These are phyloP conservation scores for Coreoperca whiteheadi DNA, from an alignment of 2,113 vertebrate species.

Conservation along the genomic window DNA sequence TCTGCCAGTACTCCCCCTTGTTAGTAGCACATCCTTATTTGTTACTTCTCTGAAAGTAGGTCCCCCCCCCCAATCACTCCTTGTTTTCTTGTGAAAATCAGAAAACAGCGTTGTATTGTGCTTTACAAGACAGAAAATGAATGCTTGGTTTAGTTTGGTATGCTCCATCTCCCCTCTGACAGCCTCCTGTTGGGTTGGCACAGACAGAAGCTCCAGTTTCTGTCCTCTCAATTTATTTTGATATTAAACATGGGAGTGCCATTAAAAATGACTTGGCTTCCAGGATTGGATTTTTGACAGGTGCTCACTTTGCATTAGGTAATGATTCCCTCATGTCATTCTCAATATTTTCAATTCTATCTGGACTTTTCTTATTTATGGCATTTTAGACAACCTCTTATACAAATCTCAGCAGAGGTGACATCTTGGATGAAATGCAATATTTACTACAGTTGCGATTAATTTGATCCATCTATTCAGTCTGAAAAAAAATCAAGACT, in stretches of 20 bases:
- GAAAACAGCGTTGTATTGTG: slow-evolving; percentile 52
- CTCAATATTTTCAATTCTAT: slow-evolving; percentile 56
- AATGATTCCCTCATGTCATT: slow-evolving; percentile 65
- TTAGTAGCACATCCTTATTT: slow-evolving; percentile 57
- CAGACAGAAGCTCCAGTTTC: slow-evolving; percentile 42
- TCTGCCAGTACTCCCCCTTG: slow-evolving; percentile 50
- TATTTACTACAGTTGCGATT: slow-evolving; percentile 46
- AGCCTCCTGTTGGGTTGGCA: slow-evolving; percentile 51
- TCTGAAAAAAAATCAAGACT: background rate
- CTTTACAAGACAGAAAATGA: slow-evolving; percentile 50
- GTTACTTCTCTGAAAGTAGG: slow-evolving; percentile 31
- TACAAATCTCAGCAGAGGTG: slow-evolving; percentile 30
- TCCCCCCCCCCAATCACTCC: background rate
- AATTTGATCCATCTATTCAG: slow-evolving; percentile 8
- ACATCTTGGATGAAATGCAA: slow-evolving; percentile 46
- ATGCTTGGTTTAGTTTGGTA: slow-evolving; percentile 64
- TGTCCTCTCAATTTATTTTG: slow-evolving; percentile 65
- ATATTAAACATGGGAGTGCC: slow-evolving; percentile 61
- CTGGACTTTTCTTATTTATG: slow-evolving; percentile 44
- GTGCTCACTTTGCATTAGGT: slow-evolving; percentile 73
- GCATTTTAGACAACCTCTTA: slow-evolving; percentile 34
- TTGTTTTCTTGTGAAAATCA: slow-evolving; percentile 60
- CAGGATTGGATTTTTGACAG: slow-evolving; percentile 73
- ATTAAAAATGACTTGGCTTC: slow-evolving; percentile 59
- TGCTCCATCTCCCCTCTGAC: slow-evolving; percentile 64